Evolutionary conservation across 1,140 invertebrate genomes (phyloP).

Genomic region (Bursaphelenchus mucronatus): DNA sequence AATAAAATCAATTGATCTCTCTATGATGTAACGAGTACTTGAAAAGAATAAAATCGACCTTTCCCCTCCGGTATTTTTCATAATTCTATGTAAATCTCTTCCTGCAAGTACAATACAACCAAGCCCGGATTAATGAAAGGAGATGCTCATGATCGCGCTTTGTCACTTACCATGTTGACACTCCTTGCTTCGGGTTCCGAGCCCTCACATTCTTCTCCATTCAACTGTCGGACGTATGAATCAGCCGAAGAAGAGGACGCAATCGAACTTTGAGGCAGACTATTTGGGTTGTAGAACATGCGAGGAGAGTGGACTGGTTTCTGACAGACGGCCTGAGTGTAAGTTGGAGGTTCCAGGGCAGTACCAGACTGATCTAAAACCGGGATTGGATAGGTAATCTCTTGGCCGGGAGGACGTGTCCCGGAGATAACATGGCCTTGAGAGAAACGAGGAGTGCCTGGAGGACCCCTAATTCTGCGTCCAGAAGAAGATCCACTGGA

Average conservation of each 20-base stretch:
- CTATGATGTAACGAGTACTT: too few relatives aligned
- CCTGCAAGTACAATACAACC: too few relatives aligned
- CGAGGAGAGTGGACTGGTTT: conserved; percentile 13
- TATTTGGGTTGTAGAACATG: conserved; percentile 2
- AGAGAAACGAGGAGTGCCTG: conserved; percentile 26
- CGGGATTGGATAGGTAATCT: conserved; percentile 45
- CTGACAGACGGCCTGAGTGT: background rate
- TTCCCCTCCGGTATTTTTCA: too few relatives aligned
- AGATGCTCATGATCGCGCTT: background rate
- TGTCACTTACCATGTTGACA: conserved; percentile 6
- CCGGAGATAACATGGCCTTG: conserved; percentile 43
- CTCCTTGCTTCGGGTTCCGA: background rate
- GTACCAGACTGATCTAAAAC: conserved; percentile 3
- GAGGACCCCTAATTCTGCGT: background rate
- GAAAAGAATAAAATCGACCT: too few relatives aligned
- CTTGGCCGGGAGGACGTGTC: conserved; percentile 27
- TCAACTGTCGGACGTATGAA: conserved; percentile 11
- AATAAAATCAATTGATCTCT: too few relatives aligned
- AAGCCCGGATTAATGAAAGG: too few relatives aligned
- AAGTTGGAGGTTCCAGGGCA: background rate
- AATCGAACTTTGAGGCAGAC: conserved; percentile 5
- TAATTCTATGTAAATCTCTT: too few relatives aligned
- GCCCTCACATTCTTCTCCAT: background rate
- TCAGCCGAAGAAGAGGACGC: background rate
- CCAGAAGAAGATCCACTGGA: conserved; percentile 28